A percentile compares a stretch with the other conserved stretches of the same genome.
Evolutionary conservation across 2,888 invertebrate species (phyloP).

Genomic region (Autographa pulchrina): DNA sequence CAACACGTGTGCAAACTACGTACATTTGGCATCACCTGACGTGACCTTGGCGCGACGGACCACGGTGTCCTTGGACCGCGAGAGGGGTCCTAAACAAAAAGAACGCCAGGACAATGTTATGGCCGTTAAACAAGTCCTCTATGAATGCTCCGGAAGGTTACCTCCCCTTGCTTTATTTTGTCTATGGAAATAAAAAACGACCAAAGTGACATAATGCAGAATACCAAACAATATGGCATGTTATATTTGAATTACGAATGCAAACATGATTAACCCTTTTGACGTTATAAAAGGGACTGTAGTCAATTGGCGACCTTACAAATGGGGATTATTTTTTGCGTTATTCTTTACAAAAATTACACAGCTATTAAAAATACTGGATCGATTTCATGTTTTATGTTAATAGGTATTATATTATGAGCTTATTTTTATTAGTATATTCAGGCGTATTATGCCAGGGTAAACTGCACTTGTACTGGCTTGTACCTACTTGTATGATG

Average conservation of each 20-base stretch:
- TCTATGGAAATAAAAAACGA: constrained; percentile 43
- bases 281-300: not conserved
- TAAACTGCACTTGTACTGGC: not conserved
- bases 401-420: not conserved
- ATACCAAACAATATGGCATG: constrained; percentile 33
- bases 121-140: constrained; percentile 65
- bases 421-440: constrained; percentile 1
- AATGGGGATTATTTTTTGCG: constrained; percentile 1
- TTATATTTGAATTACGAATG: constrained; percentile 23
- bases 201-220: constrained; percentile 31
- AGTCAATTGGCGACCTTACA: constrained; percentile 8
- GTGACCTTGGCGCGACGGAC: constrained; percentile 58
- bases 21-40: constrained; percentile 58
- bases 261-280: constrained; percentile 20
- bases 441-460: not conserved
- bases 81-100: constrained; percentile 60
- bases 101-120: constrained; percentile 56
- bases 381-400: constrained; percentile 6
- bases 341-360: constrained; percentile 2
- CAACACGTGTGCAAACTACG: constrained; percentile 47
- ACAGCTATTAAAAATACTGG: not conserved
- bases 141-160: constrained; percentile 61
- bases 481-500: no score
- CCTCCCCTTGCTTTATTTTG: constrained; percentile 57
- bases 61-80: constrained; percentile 58